Percentiles rank a stretch among this genome's conserved stretches.
phyloP scores from a whole-genome alignment of 2,797 vertebrate species.

The Erethizon dorsatum region DNA sequence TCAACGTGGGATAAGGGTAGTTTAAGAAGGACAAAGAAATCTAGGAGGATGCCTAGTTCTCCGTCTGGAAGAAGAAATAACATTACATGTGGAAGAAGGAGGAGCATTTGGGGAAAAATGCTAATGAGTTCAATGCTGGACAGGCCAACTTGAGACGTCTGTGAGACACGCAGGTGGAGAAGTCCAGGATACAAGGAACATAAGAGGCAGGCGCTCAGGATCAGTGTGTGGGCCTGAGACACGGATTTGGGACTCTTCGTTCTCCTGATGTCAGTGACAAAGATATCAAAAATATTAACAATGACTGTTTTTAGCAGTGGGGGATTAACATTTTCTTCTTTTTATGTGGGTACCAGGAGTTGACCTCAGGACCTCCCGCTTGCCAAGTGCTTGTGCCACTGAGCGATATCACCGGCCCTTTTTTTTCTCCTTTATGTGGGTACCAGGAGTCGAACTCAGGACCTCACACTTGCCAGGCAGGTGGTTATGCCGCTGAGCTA shows the following conservation, averaged over 20 bases:
- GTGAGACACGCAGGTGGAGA: no score
- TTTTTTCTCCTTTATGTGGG: no score
- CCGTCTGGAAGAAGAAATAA: not conserved
- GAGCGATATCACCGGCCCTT: no score
- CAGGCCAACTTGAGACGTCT: not conserved
- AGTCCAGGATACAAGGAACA: not conserved
- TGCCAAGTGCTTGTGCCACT: no score
- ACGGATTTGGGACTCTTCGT: not conserved
- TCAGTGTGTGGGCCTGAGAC: not conserved
- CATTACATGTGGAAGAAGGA: not conserved
- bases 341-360: no score
- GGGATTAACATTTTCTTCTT: not conserved
- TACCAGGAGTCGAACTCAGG: no score
- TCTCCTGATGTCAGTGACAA: not conserved
- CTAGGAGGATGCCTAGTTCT: not conserved
- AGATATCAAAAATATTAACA: not conserved
- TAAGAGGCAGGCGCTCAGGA: not conserved
- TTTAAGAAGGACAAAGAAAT: constrained; percentile 7
- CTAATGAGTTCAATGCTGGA: not conserved
- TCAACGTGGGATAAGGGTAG: not conserved
- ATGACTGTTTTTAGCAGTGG: not conserved
- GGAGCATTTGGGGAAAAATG: not conserved
- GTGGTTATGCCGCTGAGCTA: no score
- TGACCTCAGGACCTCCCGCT: no score
- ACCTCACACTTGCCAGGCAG: no score